Evolutionary conservation across 2,113 vertebrate species (phyloP).

Genomic region (Peromyscus polionotus): DNA sequence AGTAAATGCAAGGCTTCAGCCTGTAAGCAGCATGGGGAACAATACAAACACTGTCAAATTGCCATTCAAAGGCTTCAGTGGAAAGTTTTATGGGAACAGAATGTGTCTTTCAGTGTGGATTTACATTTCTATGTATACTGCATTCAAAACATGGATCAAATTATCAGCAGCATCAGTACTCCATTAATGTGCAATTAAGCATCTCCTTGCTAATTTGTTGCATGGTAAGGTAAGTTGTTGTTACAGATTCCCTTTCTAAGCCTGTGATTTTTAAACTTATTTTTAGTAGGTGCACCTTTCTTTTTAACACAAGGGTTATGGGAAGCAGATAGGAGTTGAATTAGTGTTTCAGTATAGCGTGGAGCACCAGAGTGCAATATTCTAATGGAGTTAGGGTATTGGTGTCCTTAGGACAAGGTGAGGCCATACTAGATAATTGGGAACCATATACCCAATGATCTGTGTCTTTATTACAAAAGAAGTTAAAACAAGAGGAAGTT

Average conservation of each 20-base stretch:
- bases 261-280: background rate
- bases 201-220: background rate
- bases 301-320: background rate
- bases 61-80: background rate
- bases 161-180: background rate
- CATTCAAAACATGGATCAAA: background rate
- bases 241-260: background rate
- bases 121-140: background rate
- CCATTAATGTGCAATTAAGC: background rate
- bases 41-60: background rate
- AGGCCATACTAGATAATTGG: too few relatives aligned
- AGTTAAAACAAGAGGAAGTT: accelerated
- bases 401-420: background rate
- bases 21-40: background rate
- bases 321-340: background rate
- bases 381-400: background rate
- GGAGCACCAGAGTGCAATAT: background rate
- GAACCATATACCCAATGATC: background rate
- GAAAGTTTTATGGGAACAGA: background rate
- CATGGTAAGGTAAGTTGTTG: background rate
- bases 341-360: background rate
- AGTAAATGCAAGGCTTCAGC: background rate
- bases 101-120: background rate
- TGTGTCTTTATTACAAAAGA: background rate
- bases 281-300: background rate